A percentile compares a stretch with the other conserved stretches of the same genome.
phyloP scores from a whole-genome alignment of 2,888 invertebrate species.

The Falcaria lacertinaria region DNA sequence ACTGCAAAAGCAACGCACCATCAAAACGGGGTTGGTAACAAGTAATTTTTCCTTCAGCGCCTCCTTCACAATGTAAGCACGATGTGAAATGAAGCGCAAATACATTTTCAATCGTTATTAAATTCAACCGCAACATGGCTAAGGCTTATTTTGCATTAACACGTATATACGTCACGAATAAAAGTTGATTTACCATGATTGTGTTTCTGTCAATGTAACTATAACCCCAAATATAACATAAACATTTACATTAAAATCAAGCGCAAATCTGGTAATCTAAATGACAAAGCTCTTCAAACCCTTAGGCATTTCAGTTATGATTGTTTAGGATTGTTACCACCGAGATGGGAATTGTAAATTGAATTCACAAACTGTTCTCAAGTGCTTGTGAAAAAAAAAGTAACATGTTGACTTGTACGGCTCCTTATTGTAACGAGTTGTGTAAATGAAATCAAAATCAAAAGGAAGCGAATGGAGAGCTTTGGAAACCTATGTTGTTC shows the following conservation, averaged over 20 bases:
- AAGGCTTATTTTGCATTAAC: too few species aligned
- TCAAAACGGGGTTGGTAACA: too few species aligned
- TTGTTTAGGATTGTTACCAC: neutral
- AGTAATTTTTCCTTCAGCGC: too few species aligned
- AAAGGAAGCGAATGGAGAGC: neutral
- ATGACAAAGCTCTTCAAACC: neutral
- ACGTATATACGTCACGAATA: too few species aligned
- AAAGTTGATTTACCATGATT: too few species aligned
- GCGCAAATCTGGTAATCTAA: too few species aligned
- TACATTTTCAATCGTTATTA: too few species aligned
- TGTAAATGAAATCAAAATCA: neutral
- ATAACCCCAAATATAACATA: constrained; percentile 1
- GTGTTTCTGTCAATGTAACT: too few species aligned
- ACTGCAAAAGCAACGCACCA: too few species aligned
- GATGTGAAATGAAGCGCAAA: too few species aligned
- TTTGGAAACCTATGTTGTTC: neutral
- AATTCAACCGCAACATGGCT: too few species aligned
- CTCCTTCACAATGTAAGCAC: too few species aligned
- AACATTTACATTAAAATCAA: neutral
- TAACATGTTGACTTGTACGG: neutral
- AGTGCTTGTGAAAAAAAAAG: neutral
- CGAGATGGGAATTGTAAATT: neutral
- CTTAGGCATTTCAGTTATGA: neutral
- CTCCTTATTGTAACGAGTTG: neutral
- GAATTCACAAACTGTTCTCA: neutral